These are phyloP conservation scores for Tetranychus cinnabarinus DNA, from an alignment of 1,140 invertebrate genomes.

Conservation along the genomic window DNA sequence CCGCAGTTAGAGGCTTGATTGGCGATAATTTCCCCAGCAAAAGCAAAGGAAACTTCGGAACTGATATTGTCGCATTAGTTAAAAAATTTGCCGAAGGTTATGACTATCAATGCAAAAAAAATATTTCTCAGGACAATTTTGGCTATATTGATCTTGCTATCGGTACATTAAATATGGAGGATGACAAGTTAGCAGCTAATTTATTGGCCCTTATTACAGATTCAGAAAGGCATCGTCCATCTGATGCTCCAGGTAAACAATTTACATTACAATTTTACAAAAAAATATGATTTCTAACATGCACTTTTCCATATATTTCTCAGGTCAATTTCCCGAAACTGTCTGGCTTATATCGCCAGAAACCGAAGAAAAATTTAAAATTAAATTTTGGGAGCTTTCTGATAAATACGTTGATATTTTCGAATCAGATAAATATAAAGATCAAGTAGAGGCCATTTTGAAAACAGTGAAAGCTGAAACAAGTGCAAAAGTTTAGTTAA, in stretches of 20 bases:
- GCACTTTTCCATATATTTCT: background rate
- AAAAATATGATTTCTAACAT: background rate
- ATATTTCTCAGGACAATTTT: conserved; percentile 39
- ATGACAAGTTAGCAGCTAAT: conserved; percentile 41
- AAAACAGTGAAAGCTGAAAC: too few species aligned
- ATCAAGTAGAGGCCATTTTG: too few species aligned
- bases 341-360: conserved; percentile 1
- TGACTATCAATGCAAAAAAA: conserved; percentile 33
- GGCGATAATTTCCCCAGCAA: conserved; percentile 45
- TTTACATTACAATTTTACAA: background rate
- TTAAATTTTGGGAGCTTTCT: conserved; percentile 7
- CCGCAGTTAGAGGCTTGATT: conserved; percentile 42
- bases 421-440: too few species aligned
- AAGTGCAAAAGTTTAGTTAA: too few species aligned
- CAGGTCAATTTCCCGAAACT: background rate
- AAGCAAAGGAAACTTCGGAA: conserved; percentile 34
- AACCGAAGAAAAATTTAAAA: conserved; percentile 5
- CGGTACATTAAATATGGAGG: conserved; percentile 46
- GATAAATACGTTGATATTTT: conserved; percentile 4
- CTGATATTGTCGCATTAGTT: conserved; percentile 33
- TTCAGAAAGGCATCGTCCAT: conserved; percentile 3
- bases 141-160: conserved; percentile 35
- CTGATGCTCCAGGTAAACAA: conserved; percentile 3
- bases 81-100: conserved; percentile 37
- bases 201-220: conserved; percentile 19